These are phyloP conservation scores for Saxidomus purpurata DNA, from an alignment of 1,140 invertebrate genomes.

Conservation along the genomic window DNA sequence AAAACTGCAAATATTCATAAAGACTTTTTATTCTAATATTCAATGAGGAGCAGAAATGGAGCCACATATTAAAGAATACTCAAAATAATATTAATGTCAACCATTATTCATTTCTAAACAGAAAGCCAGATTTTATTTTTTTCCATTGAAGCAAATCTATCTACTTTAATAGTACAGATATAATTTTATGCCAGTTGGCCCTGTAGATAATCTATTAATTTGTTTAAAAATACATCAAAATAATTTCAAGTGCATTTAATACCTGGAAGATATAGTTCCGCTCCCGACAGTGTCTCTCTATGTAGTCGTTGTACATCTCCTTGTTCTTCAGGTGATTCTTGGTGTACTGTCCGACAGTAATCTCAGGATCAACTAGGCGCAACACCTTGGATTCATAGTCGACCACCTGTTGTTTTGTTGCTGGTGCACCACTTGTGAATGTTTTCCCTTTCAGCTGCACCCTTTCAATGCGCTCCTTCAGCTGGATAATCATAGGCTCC, in stretches of 20 bases:
- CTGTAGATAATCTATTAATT: too few species aligned
- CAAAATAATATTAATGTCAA: too few species aligned
- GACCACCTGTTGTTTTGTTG: slow-evolving; percentile 35
- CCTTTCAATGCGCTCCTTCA: slow-evolving; percentile 32
- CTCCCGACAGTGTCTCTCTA: slow-evolving; percentile 8
- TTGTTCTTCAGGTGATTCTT: slow-evolving; percentile 40
- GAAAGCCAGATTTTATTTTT: too few species aligned
- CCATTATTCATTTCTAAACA: too few species aligned
- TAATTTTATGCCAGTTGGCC: too few species aligned
- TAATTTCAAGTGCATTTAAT: background rate
- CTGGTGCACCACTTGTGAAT: slow-evolving; percentile 27
- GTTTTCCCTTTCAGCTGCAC: slow-evolving; percentile 56
- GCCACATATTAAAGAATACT: too few species aligned
- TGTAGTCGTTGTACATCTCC: background rate
- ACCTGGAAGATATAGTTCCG: background rate
- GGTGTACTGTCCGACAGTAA: slow-evolving; percentile 51
- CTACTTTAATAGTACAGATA: too few species aligned
- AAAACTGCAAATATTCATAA: too few species aligned
- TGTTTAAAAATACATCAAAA: too few species aligned
- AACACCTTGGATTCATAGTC: background rate
- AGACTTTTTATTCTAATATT: too few species aligned
- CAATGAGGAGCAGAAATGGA: too few species aligned
- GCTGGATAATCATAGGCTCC: background rate
- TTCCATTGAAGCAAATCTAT: too few species aligned
- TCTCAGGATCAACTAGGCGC: slow-evolving; percentile 44